Evolutionary conservation across 2,113 vertebrate species (phyloP).

Genomic region (Embiotoca jacksoni): DNA sequence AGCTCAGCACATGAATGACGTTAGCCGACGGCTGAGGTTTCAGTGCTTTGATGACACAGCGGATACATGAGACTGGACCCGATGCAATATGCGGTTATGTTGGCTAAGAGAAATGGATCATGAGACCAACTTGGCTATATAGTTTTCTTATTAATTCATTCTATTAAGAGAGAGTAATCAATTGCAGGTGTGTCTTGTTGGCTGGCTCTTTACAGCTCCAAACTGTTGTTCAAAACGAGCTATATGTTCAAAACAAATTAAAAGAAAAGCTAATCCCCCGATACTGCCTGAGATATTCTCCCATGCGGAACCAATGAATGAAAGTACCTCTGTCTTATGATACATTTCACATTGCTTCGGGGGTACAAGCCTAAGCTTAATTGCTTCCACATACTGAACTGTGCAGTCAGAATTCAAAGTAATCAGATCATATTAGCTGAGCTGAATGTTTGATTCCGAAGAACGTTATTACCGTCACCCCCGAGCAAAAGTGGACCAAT

Average conservation of each 20-base stretch:
- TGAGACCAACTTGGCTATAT: too few species aligned
- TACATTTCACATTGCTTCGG: constrained; percentile 57
- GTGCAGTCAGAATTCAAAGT: constrained; percentile 53
- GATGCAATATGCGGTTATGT: not conserved
- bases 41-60: not conserved
- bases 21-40: not conserved
- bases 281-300: constrained; percentile 23
- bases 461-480: constrained; percentile 49
- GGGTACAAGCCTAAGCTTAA: constrained; percentile 51
- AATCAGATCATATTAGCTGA: constrained; percentile 57
- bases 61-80: not conserved
- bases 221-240: constrained; percentile 16
- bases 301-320: constrained; percentile 29
- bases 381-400: constrained; percentile 45
- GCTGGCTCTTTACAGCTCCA: not conserved
- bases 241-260: constrained; percentile 29
- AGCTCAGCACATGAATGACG: not conserved
- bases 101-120: too few species aligned
- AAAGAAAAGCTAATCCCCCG: constrained; percentile 17
- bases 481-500: constrained; percentile 45
- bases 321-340: constrained; percentile 39
- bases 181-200: not conserved
- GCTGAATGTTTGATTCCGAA: constrained; percentile 58
- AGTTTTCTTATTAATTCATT: not conserved
- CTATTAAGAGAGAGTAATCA: not conserved